Evolutionary conservation across 64 coral and sea anemone species (phyloP), one percentile per base, ranked within the genome.

Genomic region (Stylophora pistillata): DNA sequence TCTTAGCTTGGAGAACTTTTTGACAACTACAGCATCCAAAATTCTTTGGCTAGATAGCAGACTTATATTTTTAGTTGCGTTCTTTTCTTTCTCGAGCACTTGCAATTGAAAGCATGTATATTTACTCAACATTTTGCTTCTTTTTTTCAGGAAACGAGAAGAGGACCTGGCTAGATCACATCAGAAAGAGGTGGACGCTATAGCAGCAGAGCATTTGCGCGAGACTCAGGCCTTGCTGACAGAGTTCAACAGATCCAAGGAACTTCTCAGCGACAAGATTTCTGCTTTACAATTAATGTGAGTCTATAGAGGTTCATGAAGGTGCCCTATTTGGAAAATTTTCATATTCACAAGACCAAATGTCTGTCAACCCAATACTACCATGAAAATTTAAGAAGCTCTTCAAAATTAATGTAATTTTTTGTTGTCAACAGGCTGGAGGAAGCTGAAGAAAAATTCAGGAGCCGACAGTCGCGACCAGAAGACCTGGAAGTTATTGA

Each of bases 241-340:
- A 54, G 92, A 98, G 74, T 98, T 98, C 57, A 98, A 98, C 56
- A 77, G 96, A 79, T 89, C 96, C 57, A 93, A 98, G 78, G 96
- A 98, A 58, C 82, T 98, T 26, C 89, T 94, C 12, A 91, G 89
- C 73, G 92, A 94, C 66, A 98, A 98, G 86, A 91, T 94, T 54
- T 98, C 96, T 62, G 96, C 96, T 27, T 78, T 98, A 9, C 96
- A 98, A 56, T 73, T 98, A 65, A 98, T 98, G 96, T 98, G 78
- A 75, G 92, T 89, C 30, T 78, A 27, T 17, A 20, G 21, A 41
- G 27, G 16, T 47, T 21, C 0, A 47, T 47, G 37, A 47, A 47
- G 37, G 37, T 47, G 37, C 37, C 7, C 37, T 47, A 47, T 47
- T 7, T 47, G 3, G 37, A 47, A 47, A n/a, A 47, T 47, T 47